Evolutionary conservation across 2,797 vertebrate genomes (phyloP), one percentile per base, ranked within the genome.

Genomic region (Sebastes miniatus): DNA sequence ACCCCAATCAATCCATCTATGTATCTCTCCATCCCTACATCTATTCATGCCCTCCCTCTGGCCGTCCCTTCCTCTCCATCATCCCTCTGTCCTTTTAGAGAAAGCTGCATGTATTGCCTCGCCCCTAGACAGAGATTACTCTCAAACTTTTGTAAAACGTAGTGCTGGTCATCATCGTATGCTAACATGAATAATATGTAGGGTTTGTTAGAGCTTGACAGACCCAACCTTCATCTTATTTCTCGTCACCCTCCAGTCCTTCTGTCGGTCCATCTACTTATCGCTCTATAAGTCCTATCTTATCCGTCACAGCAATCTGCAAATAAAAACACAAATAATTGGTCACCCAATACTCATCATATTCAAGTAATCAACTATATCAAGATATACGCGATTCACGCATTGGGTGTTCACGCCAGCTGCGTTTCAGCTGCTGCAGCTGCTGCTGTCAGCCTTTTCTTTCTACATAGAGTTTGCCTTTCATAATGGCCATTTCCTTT

Each of bases 21-120:
- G 66, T 39, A 66, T 70, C 47, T 64, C 22, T 64, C 65, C 31
- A 62, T 12, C 57, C 31, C 39, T 24, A 34, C 43, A 63, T 72
- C 59, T 16, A 25, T 79, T 56, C 14, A 74, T 74, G 3, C 27
- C 22, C 58, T 78, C 27, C 34, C 11, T 24, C 29, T 69, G 62
- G 73, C 69, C 36, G 8, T 81, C 18, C 14, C 52, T 72, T 86
- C 78, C 63, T 58, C 61, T 56, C 61, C n/a, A 73, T 34, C 78
- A 81, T 71, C 61, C 47, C 39, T 25, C 12, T 1, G 1, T 76
- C n/a, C 24, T 56, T 63, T 62, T 11, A 69, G 3, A 18, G 13
- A 65, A 64, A 10, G 29, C 14, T 81, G 22, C 22, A 57, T 47
- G 43, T 57, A 58, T 27, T 43, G 29, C 57, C 14, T 5, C 16